Base-by-base conservation (phyloP, 2,113 vertebrate genomes). In the Odocoileus virginianus region DNA sequence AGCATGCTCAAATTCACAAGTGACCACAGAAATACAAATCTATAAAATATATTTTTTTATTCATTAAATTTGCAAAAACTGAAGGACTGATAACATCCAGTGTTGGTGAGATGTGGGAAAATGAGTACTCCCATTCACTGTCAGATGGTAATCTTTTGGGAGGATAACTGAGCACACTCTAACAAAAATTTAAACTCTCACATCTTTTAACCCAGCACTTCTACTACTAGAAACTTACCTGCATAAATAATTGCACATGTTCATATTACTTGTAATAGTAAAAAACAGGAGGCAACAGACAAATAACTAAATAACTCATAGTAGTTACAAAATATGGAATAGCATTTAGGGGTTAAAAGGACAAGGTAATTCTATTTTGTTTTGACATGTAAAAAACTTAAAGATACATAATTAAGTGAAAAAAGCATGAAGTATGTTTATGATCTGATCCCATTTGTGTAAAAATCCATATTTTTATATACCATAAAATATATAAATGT, bases 11-110 rank as follows among this genome's bases (percentile, higher is more conserved):
- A 82, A 97, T 52, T 91, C 47, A 52, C 71, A 76, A 93, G 78
- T 83, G 93, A 93, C 50, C 96, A 93, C 81, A 94, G 71, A 97
- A 87, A 97, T 81, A 84, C 23, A 95, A 79, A 74, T 79, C n/a
- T 94, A n/a, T 81, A 95, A 95, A 89, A 89, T 17, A 85, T 76
- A 43, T 43, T n/a, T 67, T 92, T 74, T 89, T 47, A 87, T n/a
- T 60, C 60, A 88, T 55, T 71, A 89, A 60, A 95, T 82, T 89
- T 95, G 54, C 15, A 91, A 91, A 92, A 95, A 82, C 64, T 60
- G 92, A 82, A 94, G 67, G 60, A 57, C n/a, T 61, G 27, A 84
- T 52, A 67, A 90, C 36, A 95, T 40, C 30, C 43, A 45, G 16
- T 82, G 7, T 58, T 91, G 94, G 47, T 43, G 71, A 79, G 78